Evolutionary conservation across 2,888 invertebrate species (phyloP).

Genomic region (Ferrisia virgata): DNA sequence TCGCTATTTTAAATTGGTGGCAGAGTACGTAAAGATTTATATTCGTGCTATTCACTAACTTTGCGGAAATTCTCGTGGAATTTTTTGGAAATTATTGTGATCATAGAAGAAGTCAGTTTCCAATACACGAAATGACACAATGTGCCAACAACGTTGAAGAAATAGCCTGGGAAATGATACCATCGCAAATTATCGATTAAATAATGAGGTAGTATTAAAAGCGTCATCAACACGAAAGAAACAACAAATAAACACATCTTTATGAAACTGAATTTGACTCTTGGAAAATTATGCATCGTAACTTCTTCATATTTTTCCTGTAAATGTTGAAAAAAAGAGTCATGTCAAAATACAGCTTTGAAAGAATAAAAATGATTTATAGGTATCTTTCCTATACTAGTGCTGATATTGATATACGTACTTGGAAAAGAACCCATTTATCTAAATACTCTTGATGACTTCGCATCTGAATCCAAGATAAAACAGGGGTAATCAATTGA

Average conservation of each 20-base stretch:
- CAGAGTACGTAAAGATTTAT: too few species aligned
- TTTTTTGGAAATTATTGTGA: constrained; percentile 15
- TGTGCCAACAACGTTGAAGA: background rate
- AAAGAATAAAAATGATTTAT: too few species aligned
- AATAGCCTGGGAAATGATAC: constrained; percentile 30
- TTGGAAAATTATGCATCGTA: background rate
- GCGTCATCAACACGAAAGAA: background rate
- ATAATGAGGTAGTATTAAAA: constrained; percentile 12
- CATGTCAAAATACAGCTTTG: too few species aligned
- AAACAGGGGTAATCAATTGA: constrained; percentile 6
- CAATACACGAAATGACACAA: constrained; percentile 7
- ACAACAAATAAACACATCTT: background rate
- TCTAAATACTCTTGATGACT: constrained; percentile 24
- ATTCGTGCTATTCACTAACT: background rate
- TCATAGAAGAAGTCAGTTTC: background rate
- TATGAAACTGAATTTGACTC: background rate
- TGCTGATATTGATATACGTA: background rate
- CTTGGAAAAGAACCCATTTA: constrained; percentile 31
- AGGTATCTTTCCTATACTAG: background rate
- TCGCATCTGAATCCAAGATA: constrained; percentile 20
- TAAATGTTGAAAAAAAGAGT: background rate
- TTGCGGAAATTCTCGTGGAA: constrained; percentile 22
- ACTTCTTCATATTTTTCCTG: constrained; percentile 23
- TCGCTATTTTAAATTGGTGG: too few species aligned
- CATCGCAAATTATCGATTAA: constrained; percentile 3